A percentile compares a stretch with the other conserved stretches of the same genome.
Conservation (phyloP, 64 coral and sea anemone species). For the Orbicella faveolata region DNA sequence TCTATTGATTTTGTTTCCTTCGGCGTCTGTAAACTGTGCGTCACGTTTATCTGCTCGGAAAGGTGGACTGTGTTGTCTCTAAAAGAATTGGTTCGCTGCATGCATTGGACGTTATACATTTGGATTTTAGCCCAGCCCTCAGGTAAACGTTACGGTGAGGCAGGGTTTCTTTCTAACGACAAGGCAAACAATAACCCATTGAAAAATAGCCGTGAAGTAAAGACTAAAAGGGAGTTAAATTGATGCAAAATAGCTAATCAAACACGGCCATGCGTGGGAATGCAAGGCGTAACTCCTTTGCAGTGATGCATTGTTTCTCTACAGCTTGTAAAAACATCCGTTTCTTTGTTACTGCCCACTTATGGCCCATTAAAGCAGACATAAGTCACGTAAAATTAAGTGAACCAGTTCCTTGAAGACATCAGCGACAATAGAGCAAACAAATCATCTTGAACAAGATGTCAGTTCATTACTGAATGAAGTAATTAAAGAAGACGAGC, state of each 20-base stretch:
- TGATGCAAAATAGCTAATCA: neutral
- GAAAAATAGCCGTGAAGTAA: no score
- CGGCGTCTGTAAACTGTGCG: neutral
- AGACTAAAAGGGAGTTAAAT: neutral
- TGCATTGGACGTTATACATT: neutral
- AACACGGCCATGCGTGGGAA: neutral
- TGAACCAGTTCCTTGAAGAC: neutral
- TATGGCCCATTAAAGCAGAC: neutral
- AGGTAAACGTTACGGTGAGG: neutral
- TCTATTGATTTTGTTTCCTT: neutral
- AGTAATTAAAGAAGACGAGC: neutral
- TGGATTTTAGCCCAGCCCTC: neutral
- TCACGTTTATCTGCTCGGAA: no score
- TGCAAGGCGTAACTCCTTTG: neutral
- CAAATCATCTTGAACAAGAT: neutral
- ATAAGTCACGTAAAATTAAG: neutral
- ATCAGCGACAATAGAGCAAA: neutral
- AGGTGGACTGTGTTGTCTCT: no score
- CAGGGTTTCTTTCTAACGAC: neutral
- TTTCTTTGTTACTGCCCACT: neutral
- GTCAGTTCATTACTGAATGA: neutral
- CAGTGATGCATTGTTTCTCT: neutral
- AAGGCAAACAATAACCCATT: neutral
- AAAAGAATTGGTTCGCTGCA: neutral
- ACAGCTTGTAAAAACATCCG: conserved; percentile 4